Conservation (phyloP, 1,140 invertebrate species). For the Solenopsis fugax region DNA sequence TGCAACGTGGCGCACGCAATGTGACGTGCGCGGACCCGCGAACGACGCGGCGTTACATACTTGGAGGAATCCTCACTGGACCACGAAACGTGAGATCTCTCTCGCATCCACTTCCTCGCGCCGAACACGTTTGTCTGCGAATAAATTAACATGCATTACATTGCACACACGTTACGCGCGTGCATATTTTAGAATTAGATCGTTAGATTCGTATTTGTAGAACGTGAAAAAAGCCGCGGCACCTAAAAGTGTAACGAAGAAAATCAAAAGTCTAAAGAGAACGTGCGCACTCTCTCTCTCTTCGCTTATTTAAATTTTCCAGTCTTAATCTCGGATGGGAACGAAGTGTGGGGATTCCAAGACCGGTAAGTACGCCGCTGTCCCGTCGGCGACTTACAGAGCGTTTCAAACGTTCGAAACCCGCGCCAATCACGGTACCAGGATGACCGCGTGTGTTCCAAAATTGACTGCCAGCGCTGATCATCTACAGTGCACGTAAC, state of each 20-base stretch:
- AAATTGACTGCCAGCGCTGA: too few species aligned
- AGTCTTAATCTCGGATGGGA: not conserved
- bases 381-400: not conserved
- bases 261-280: not conserved
- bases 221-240: not conserved
- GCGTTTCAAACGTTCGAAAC: not conserved
- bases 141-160: conserved; percentile 14
- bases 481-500: too few species aligned
- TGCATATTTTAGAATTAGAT: not conserved
- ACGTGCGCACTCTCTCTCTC: not conserved
- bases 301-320: not conserved
- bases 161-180: not conserved
- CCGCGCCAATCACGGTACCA: not conserved
- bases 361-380: not conserved
- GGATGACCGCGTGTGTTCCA: too few species aligned
- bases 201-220: not conserved
- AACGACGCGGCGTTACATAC: not conserved
- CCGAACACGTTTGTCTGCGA: not conserved
- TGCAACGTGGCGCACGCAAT: conserved; percentile 34
- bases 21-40: conserved; percentile 1
- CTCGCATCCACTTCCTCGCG: not conserved
- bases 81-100: conserved; percentile 23
- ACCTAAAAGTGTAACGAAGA: not conserved
- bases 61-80: conserved; percentile 20
- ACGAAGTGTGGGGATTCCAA: not conserved